phyloP scores from a whole-genome alignment of 1,140 invertebrate species.

The Aphidius ervi region DNA sequence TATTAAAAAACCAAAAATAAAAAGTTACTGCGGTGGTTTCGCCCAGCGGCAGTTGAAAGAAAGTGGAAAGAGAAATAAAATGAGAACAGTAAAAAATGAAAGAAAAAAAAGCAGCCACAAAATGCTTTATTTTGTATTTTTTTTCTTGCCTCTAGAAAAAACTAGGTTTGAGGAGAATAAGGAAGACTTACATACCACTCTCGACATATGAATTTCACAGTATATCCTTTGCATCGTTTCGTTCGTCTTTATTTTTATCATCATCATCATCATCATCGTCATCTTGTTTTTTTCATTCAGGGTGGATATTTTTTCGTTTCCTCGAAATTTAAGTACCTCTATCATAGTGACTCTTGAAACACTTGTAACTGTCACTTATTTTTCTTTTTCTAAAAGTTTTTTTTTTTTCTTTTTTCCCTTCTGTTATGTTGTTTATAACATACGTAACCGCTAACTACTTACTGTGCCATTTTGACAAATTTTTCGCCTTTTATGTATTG shows the following conservation, averaged over 20 bases:
- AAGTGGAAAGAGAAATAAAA: slow-evolving; percentile 5
- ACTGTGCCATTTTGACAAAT: slow-evolving; percentile 11
- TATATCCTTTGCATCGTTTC: slow-evolving; percentile 4
- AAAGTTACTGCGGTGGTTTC: no score
- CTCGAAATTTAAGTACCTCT: no score
- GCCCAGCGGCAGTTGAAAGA: neutral
- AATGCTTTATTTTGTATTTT: neutral
- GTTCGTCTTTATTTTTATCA: slow-evolving; percentile 4
- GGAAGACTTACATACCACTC: slow-evolving; percentile 14
- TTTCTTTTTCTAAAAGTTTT: slow-evolving; percentile 5
- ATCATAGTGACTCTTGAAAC: neutral
- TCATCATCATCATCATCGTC: neutral
- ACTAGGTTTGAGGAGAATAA: slow-evolving; percentile 10
- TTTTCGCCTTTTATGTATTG: slow-evolving; percentile 6
- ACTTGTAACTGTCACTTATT: slow-evolving; percentile 15
- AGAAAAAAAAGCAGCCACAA: neutral
- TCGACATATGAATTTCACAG: slow-evolving; percentile 23
- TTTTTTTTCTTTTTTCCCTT: slow-evolving; percentile 5
- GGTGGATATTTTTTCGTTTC: slow-evolving; percentile 1
- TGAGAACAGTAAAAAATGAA: slow-evolving; percentile 9
- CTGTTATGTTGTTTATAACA: neutral
- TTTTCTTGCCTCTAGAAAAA: neutral
- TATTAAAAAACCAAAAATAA: neutral
- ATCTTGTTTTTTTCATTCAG: slow-evolving; percentile 3
- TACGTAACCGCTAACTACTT: neutral